Evolutionary conservation across 92 coral and sea anemone genomes (phyloP), one percentile per base, ranked within the genome.

Genomic region (Anthopleura xanthogrammica): DNA sequence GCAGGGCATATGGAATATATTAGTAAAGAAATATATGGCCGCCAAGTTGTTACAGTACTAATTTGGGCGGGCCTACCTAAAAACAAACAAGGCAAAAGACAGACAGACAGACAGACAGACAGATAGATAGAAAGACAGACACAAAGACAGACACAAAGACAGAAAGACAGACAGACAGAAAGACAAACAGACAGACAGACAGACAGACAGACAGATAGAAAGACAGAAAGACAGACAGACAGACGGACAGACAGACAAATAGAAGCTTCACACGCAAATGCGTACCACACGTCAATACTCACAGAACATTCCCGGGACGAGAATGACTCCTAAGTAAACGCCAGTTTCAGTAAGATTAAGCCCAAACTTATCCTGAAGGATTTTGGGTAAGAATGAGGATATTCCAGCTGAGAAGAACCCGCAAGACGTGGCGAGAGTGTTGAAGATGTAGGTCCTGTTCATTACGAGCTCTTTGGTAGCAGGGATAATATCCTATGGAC

Each of bases 371-470:
- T 94, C 65, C 81, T 80, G 88, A n/a, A 89, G 76, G 66, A 92
- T 79, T 88, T 95, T 95, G 36, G 95, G 80, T 10, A 93, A 60
- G 77, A 95, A 95, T 16, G 92, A n/a, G 2, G 79, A 50, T 12
- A 93, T 54, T 16, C 93, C 94, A 0, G 85, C 93, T 10, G 85
- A 91, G 24, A 90, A 80, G 19, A 95, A 82, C 42, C 87, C 86
- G 11, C 88, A 85, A 4, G 98, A 86, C 1, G 83, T 56, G 13
- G 94, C 98, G 80, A 94, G 77, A 12, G 96, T 88, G 73, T 97
- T 97, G 76, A 94, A 94, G 80, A 97, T 29, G 82, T 80, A 97
- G 12, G 91, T 87, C 70, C 87, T 89, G 90, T 95, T 95, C 58
- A 80, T 93, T n/a, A 95, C 54, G 3, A 95, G 92, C 40, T 90